Evolutionary conservation across 2,888 invertebrate genomes (phyloP).

Genomic region (Chouioia cunea): DNA sequence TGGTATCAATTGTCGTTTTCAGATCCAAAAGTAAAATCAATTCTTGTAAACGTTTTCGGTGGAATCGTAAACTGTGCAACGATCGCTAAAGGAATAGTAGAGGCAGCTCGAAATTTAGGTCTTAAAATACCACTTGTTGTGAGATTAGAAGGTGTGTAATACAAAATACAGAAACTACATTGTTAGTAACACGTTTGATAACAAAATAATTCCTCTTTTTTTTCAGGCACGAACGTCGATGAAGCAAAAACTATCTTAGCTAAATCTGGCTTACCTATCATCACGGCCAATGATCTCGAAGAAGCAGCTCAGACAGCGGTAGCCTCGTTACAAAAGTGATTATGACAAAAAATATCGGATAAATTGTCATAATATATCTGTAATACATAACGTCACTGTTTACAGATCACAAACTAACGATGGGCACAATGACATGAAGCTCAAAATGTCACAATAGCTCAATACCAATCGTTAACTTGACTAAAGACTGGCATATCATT

Average conservation of each 20-base stretch:
- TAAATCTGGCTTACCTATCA: constrained; percentile 86
- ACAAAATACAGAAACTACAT: constrained; percentile 11
- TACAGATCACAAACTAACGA: constrained; percentile 44
- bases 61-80: constrained; percentile 99
- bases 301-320: constrained; percentile 94
- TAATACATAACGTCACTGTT: constrained; percentile 36
- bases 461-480: constrained; percentile 27
- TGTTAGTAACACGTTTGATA: not conserved
- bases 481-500: constrained; percentile 47
- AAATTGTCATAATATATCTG: constrained; percentile 23
- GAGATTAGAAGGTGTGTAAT: constrained; percentile 84
- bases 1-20: constrained; percentile 56
- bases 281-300: constrained; percentile 87
- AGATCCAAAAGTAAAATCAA: constrained; percentile 91
- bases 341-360: constrained; percentile 33
- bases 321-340: constrained; percentile 46
- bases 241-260: constrained; percentile 86
- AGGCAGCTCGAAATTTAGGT: constrained; percentile 84
- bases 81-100: constrained; percentile 95
- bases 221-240: constrained; percentile 70
- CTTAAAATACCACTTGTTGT: constrained; percentile 92
- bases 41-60: constrained; percentile 98
- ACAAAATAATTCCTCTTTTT: not conserved
- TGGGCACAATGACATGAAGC: constrained; percentile 37
- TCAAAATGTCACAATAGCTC: constrained; percentile 45